Conservation (phyloP, 1,140 invertebrate genomes). For the Bicyclus anynana region DNA sequence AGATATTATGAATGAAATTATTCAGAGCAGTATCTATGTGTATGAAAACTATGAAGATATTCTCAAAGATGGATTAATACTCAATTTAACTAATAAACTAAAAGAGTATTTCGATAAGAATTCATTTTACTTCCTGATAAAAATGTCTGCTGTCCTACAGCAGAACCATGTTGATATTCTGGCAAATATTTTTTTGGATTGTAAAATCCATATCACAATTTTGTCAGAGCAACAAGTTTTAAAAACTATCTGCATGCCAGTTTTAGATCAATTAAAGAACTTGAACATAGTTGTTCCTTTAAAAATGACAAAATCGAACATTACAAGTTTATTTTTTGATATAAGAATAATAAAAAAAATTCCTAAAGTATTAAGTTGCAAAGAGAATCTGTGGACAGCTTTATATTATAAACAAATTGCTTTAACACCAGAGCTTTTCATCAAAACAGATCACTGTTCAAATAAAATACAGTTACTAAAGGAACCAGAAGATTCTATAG, state of each 20-base stretch:
- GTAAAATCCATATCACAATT: slow-evolving; percentile 51
- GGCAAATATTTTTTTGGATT: slow-evolving; percentile 43
- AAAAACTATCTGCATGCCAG: slow-evolving; percentile 44
- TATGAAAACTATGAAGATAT: slow-evolving; percentile 55
- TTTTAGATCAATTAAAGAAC: slow-evolving; percentile 40
- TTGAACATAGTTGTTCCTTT: slow-evolving; percentile 45
- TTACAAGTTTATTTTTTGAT: slow-evolving; percentile 28
- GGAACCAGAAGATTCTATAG: slow-evolving; percentile 20
- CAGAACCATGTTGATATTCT: slow-evolving; percentile 41
- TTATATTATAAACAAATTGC: slow-evolving; percentile 40
- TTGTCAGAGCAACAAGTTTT: slow-evolving; percentile 33
- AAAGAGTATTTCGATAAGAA: slow-evolving; percentile 42
- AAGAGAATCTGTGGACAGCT: slow-evolving; percentile 38
- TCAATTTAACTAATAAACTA: slow-evolving; percentile 41
- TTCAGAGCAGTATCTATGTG: slow-evolving; percentile 35
- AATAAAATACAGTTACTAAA: slow-evolving; percentile 28
- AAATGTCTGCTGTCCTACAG: slow-evolving; percentile 31
- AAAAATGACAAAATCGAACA: slow-evolving; percentile 23
- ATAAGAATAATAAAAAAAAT: slow-evolving; percentile 48
- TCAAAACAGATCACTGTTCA: slow-evolving; percentile 31
- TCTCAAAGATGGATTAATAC: slow-evolving; percentile 33
- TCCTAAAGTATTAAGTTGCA: slow-evolving; percentile 41
- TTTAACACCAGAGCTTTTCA: slow-evolving; percentile 52
- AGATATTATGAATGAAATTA: slow-evolving; percentile 48
- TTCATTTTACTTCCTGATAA: slow-evolving; percentile 42